Evolutionary conservation across 2,888 invertebrate species (phyloP), one percentile per base, ranked within the genome.

Genomic region (Pseudoips prasinana): DNA sequence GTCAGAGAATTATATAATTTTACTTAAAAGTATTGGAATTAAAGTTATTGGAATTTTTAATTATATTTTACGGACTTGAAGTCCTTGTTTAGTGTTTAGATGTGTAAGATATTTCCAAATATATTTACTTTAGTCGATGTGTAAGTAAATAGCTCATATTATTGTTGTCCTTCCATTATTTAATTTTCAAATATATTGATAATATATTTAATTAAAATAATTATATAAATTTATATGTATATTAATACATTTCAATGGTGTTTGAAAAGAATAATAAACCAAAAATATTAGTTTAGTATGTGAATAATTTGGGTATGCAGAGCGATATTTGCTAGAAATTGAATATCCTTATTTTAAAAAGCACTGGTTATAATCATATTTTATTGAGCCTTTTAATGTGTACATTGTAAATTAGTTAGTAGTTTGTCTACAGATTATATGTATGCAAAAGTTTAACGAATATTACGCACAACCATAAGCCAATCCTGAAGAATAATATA

Each of bases 391-490:
- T 28, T 47, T 33, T 47, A 25, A 46, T 32, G 31, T 45, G 25
- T 25, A 32, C 10, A 17, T 10, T 19, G 18, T 38, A 22, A 11
- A 25, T 46, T 33, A 42, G 25, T 51, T 44, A 8, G 33, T 39
- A 39, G 22, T 25, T 53, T 9, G 22, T 42, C 29, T 43, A 54
- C 48, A 46, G 33, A n/a, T 33, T 29, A 39, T 43, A 47, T 41
- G 34, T 40, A 43, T 34, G 34, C 46, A 34, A 36, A 26, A 17
- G 40, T 46, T 55, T 55, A 59, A 58, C 57, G 58, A 72, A 68
- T 64, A 51, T 56, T 64, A 75, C 81, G 80, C 79, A 81, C 79
- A 81, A 81, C 74, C 73, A 58, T 57, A 38, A 57, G 52, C 64
- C 64, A 68, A 48, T 64, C 60, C 59, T 66, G 59, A 56, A 40